phyloP scores from a whole-genome alignment of 2,888 invertebrate genomes.

The Orthonevra nobilis region DNA sequence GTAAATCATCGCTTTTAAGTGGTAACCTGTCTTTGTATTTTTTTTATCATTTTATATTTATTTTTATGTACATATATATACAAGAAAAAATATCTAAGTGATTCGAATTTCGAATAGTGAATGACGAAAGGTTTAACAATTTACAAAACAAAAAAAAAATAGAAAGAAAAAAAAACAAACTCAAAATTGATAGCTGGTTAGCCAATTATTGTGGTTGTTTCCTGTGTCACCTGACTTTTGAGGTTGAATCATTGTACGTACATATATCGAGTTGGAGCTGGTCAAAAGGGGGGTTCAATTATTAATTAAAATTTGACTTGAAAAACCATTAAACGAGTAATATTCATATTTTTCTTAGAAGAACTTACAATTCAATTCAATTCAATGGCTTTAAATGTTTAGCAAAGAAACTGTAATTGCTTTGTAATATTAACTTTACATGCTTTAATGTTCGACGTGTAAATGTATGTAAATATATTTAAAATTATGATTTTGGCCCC shows the following conservation, averaged over 20 bases:
- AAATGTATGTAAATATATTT: no score
- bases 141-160: slow-evolving; percentile 28
- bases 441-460: no score
- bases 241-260: slow-evolving; percentile 56
- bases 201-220: slow-evolving; percentile 27
- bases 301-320: not conserved
- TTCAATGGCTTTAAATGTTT: no score
- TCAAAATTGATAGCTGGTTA: slow-evolving; percentile 11
- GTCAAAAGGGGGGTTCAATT: slow-evolving; percentile 14
- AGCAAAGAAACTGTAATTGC: no score
- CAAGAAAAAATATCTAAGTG: slow-evolving; percentile 9
- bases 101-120: slow-evolving; percentile 52
- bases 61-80: not conserved
- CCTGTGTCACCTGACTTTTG: slow-evolving; percentile 34
- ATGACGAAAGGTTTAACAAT: slow-evolving; percentile 49
- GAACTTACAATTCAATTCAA: no score
- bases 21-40: slow-evolving; percentile 37
- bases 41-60: slow-evolving; percentile 4
- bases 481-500: no score
- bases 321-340: no score
- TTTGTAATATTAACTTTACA: no score
- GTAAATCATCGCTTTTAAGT: slow-evolving; percentile 45
- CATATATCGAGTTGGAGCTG: slow-evolving; percentile 1
- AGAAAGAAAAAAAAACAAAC: not conserved
- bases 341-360: no score